Percentiles rank a stretch among this genome's conserved stretches.
These are phyloP conservation scores for Helarctos malayanus DNA, from an alignment of 2,797 vertebrate genomes.

Conservation along the genomic window DNA sequence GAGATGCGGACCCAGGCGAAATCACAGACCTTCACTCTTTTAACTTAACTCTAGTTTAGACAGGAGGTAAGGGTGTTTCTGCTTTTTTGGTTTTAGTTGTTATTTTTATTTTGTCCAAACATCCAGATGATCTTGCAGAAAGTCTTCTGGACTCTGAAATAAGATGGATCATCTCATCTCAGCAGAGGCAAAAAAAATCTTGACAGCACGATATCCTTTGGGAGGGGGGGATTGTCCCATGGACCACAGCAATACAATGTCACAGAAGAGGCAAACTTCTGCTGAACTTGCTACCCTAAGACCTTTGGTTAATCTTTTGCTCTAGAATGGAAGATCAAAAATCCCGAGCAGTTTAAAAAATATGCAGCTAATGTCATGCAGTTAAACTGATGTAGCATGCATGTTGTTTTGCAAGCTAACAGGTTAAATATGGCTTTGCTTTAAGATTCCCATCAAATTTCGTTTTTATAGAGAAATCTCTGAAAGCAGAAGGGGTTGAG, in stretches of 20 bases:
- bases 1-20: constrained; percentile 82
- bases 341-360: constrained; percentile 84
- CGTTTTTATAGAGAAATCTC: constrained; percentile 92
- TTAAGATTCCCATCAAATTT: constrained; percentile 92
- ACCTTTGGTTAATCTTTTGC: constrained; percentile 86
- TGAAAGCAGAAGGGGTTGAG: constrained; percentile 94
- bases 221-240: constrained; percentile 75
- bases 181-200: constrained; percentile 84
- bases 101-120: constrained; percentile 82
- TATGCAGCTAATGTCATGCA: constrained; percentile 84
- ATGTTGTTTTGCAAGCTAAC: constrained; percentile 91
- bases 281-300: constrained; percentile 89
- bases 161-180: constrained; percentile 88
- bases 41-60: constrained; percentile 85
- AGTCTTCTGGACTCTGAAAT: constrained; percentile 84
- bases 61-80: constrained; percentile 50
- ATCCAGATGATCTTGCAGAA: constrained; percentile 86
- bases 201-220: constrained; percentile 86
- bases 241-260: constrained; percentile 88
- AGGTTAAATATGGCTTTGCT: constrained; percentile 92
- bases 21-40: constrained; percentile 84
- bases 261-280: constrained; percentile 90
- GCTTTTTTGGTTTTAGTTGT: not conserved
- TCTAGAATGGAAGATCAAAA: constrained; percentile 72
- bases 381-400: constrained; percentile 89